Percentiles rank a stretch among this genome's conserved stretches.
phyloP scores from a whole-genome alignment of 2,113 vertebrate genomes.

The Oreotrochilus melanogaster region DNA sequence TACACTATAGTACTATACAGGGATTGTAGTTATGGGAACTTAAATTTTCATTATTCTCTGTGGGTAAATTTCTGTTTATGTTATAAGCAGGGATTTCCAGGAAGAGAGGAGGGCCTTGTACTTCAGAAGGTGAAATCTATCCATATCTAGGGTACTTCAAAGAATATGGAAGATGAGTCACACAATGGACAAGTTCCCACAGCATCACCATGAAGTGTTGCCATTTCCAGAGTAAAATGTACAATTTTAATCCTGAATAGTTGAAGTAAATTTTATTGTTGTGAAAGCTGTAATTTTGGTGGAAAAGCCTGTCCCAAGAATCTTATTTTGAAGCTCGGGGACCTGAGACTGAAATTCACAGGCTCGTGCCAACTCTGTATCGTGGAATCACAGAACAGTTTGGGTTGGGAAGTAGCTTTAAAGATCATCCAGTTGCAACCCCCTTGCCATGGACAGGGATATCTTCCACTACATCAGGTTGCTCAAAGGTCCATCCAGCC shows the following conservation, averaged over 20 bases:
- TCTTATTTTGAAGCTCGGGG: not conserved
- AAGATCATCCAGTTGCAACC: not conserved
- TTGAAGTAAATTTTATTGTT: not conserved
- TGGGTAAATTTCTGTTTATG: not conserved
- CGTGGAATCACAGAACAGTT: not conserved
- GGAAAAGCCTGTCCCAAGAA: not conserved
- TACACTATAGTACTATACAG: not conserved
- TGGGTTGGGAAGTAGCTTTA: not conserved
- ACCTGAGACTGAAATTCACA: not conserved
- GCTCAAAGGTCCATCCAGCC: not conserved
- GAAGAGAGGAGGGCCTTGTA: not conserved
- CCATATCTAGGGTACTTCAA: not conserved
- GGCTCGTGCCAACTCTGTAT: not conserved
- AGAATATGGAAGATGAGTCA: not conserved
- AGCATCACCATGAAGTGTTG: not conserved
- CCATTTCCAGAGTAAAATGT: not conserved
- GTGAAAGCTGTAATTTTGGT: slow-evolving; percentile 2
- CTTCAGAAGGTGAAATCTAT: not conserved
- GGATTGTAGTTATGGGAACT: not conserved
- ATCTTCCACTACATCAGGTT: not conserved
- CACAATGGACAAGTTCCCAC: not conserved
- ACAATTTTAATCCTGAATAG: not conserved
- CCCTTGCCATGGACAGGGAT: fast-evolving
- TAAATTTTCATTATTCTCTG: not conserved
- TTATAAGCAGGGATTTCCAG: not conserved